Evolutionary conservation across 64 coral and sea anemone species (phyloP).

Genomic region (Montipora sp.): DNA sequence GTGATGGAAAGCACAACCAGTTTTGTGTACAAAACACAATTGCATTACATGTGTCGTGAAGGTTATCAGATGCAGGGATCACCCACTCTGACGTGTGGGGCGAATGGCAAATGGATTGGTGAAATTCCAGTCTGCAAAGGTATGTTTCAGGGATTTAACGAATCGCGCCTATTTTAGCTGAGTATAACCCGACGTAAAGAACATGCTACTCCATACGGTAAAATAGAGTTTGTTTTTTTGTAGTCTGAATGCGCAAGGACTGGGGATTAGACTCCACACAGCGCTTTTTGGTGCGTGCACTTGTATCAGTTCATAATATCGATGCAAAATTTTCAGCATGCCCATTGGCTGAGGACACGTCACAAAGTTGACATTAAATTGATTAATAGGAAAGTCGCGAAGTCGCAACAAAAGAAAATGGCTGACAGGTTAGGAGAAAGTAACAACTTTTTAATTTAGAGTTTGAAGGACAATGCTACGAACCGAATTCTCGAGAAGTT

Average conservation of each 20-base stretch:
- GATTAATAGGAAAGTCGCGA: no score
- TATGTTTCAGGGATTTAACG: neutral
- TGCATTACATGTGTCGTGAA: constrained; percentile 45
- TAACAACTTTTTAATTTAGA: no score
- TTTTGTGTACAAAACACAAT: constrained; percentile 31
- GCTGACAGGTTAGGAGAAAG: no score
- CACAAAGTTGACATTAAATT: no score
- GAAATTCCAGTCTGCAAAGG: constrained; percentile 63
- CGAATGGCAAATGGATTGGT: constrained; percentile 64
- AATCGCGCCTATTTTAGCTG: neutral
- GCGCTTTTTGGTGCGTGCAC: no score
- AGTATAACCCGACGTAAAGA: neutral
- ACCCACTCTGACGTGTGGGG: constrained; percentile 24
- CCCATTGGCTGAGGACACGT: no score
- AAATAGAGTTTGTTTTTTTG: neutral
- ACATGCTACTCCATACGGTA: neutral
- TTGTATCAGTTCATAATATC: no score
- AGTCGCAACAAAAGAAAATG: no score
- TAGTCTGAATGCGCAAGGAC: no score
- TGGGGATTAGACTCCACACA: neutral
- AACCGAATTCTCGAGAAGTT: no score
- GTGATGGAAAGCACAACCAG: neutral
- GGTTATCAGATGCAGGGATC: constrained; percentile 49
- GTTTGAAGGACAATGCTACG: no score
- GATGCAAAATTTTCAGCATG: no score